phyloP scores from a whole-genome alignment of 2,888 invertebrate genomes.

The Troides helena region DNA sequence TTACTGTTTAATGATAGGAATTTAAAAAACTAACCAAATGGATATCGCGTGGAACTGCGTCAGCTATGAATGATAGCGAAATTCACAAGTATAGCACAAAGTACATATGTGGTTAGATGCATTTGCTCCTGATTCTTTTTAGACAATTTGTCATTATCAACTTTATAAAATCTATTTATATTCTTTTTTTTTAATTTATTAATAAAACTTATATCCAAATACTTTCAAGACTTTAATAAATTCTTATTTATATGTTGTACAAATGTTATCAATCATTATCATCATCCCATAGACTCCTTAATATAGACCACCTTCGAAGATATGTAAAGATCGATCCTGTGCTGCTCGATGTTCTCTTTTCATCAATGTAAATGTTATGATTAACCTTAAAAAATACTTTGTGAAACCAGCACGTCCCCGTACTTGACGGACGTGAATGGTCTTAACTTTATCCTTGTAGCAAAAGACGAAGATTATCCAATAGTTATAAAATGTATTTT shows the following conservation, averaged over 20 bases:
- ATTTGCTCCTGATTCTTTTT: slow-evolving; percentile 3
- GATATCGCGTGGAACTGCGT: not conserved
- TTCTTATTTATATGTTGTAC: no score
- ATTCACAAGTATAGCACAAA: slow-evolving; percentile 1
- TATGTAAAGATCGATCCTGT: no score
- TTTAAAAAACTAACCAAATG: not conserved
- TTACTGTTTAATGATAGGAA: not conserved
- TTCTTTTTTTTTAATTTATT: not conserved
- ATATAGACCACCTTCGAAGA: no score
- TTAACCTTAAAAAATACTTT: no score
- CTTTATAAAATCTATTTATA: no score
- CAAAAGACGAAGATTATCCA: not conserved
- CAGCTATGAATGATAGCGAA: not conserved
- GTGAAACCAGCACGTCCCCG: no score
- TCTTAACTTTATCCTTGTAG: no score
- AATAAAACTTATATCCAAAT: not conserved
- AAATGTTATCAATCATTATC: no score
- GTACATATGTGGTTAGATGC: slow-evolving; percentile 2
- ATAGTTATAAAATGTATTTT: not conserved
- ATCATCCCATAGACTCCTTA: no score
- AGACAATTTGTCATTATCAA: not conserved
- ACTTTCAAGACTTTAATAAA: not conserved
- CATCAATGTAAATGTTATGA: no score
- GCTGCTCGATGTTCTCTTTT: no score
- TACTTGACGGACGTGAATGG: no score